These are phyloP conservation scores for Agonopterix alstromeriana DNA, from an alignment of 2,888 invertebrate species.

Conservation along the genomic window DNA sequence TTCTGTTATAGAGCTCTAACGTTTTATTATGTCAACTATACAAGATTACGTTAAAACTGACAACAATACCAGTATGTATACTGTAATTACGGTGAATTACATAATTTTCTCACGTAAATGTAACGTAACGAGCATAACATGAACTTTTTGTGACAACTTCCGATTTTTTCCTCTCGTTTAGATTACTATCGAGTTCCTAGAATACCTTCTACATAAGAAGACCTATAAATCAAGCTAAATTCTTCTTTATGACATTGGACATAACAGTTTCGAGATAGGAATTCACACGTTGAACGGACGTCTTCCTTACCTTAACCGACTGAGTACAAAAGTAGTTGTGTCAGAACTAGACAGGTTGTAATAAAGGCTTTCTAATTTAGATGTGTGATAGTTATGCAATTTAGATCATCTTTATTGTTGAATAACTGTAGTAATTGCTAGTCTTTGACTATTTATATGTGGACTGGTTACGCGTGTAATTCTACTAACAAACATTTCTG, in stretches of 20 bases:
- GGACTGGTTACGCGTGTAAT: no score
- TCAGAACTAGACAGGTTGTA: background rate
- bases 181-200: constrained; percentile 13
- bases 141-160: constrained; percentile 13
- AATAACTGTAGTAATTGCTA: background rate
- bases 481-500: no score
- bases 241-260: no score
- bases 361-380: constrained; percentile 3
- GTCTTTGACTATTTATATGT: no score
- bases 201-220: constrained; percentile 14
- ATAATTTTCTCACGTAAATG: constrained; percentile 10
- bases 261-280: constrained; percentile 3
- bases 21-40: no score
- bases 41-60: background rate
- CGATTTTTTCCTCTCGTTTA: constrained; percentile 20
- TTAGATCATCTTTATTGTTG: constrained; percentile 1
- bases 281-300: no score
- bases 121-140: constrained; percentile 16
- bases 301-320: constrained; percentile 1
- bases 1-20: no score
- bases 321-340: background rate
- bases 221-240: no score
- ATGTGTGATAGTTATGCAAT: constrained; percentile 5
- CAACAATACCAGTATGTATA: constrained; percentile 8
- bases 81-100: background rate